Evolutionary conservation across 2,888 invertebrate genomes (phyloP), one percentile per base, ranked within the genome.

Genomic region (Arrhopalites spinosus): DNA sequence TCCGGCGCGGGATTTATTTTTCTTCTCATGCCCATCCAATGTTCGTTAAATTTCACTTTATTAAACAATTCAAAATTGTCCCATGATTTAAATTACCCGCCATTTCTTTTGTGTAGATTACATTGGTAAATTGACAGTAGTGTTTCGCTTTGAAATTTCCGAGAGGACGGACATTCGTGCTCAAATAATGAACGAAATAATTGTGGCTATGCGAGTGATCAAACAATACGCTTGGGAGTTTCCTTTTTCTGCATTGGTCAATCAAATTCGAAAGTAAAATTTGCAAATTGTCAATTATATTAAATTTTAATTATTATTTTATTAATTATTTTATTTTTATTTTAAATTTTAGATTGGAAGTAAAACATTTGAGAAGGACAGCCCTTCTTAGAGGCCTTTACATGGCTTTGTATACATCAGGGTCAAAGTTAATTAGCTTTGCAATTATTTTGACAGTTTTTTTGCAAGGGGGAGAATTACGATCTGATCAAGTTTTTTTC

Each of bases 171-270:
- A 98, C 86, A 92, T 93, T 83, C 89, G 98, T 78, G 93, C 98
- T 56, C 90, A 94, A 72, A 88, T 98, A 95, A 95, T 98, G 95
- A 95, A 93, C 85, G 98, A 98, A 88, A 91, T 98, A 81, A 92
- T 98, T 79, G 90, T 90, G 75, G 97, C 96, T 67, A 95, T 98
- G 86, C 92, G 95, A 87, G 94, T 96, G 2, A 94, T 97, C 81
- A 97, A 97, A 74, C 76, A 79, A 70, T 81, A 82, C 59, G 80
- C 80, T 25, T 82, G 82, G 82, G 97, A 97, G 85, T 64, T 67
- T 36, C 77, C 75, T 20, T 77, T 77, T 50, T 56, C 75, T 11
- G 45, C n/a, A 0, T 17, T 77, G 11, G 66, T 75, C 43, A 47
- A 75, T 23, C 17, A 67, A 3, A 20, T 71, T 13, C 25, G 77